Evolutionary conservation across 2,888 invertebrate species (phyloP).

Genomic region (Eristalinus sepulchralis): DNA sequence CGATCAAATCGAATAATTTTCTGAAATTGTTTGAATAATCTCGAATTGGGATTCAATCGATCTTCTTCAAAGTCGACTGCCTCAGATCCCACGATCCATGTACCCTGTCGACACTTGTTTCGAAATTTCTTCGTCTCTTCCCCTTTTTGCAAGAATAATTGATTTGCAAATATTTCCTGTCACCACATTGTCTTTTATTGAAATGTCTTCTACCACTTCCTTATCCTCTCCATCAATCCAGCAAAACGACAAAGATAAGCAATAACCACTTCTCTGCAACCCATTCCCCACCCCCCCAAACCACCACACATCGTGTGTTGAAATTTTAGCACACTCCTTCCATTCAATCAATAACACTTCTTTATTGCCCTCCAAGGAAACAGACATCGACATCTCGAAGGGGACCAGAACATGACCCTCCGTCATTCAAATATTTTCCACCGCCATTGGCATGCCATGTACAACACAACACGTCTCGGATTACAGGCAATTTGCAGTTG

Average conservation of each 20-base stretch:
- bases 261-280: neutral
- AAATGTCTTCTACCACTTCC: neutral
- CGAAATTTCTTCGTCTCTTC: neutral
- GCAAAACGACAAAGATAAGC: neutral
- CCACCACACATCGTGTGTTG: neutral
- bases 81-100: neutral
- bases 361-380: slow-evolving; percentile 52
- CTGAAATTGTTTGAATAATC: no score
- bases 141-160: neutral
- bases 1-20: no score
- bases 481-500: slow-evolving; percentile 57
- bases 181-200: neutral
- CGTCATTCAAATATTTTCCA: slow-evolving; percentile 41
- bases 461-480: slow-evolving; percentile 35
- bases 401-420: slow-evolving; percentile 41
- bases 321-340: slow-evolving; percentile 32
- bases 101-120: neutral
- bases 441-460: neutral
- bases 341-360: slow-evolving; percentile 58
- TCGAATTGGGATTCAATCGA: no score
- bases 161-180: neutral
- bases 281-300: neutral
- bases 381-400: slow-evolving; percentile 11
- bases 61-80: neutral
- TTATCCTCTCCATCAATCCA: neutral